These are phyloP conservation scores for Ditula angustiorana DNA, from an alignment of 2,888 invertebrate genomes.

Conservation along the genomic window DNA sequence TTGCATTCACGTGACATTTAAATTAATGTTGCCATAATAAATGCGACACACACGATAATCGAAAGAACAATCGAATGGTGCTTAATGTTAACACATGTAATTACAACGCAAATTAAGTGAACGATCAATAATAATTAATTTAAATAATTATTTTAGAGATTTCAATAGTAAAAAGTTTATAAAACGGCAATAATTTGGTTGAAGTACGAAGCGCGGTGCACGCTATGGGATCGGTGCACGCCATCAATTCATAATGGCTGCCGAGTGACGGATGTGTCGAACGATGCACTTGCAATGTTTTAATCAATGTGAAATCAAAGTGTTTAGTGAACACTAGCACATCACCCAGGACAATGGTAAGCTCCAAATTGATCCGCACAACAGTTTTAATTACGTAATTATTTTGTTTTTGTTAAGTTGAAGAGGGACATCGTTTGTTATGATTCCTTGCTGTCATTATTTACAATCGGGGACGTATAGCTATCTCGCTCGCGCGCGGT, in stretches of 20 bases:
- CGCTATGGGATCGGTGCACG: conserved; percentile 41
- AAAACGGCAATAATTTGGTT: conserved; percentile 17
- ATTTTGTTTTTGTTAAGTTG: conserved; percentile 64
- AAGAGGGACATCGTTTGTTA: conserved; percentile 66
- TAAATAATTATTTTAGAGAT: neutral
- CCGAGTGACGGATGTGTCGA: conserved; percentile 70
- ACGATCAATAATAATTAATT: neutral
- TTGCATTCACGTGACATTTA: conserved; percentile 35
- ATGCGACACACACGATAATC: neutral
- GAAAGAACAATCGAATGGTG: neutral
- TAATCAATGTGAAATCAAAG: conserved; percentile 54
- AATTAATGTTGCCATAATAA: conserved; percentile 29
- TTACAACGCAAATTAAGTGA: neutral
- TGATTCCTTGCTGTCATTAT: conserved; percentile 79
- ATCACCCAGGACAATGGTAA: conserved; percentile 45
- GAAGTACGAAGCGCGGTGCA: conserved; percentile 29
- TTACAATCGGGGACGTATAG: conserved; percentile 77
- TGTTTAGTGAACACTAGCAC: conserved; percentile 40
- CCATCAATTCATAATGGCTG: conserved; percentile 71
- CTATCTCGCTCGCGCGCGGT: conserved; percentile 74
- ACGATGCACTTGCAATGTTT: conserved; percentile 72
- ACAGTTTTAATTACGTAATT: conserved; percentile 61
- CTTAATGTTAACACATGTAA: neutral
- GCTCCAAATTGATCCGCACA: conserved; percentile 35
- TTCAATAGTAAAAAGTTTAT: neutral